These are phyloP conservation scores for Glossophaga mutica DNA, from an alignment of 2,797 vertebrate genomes.

Conservation along the genomic window DNA sequence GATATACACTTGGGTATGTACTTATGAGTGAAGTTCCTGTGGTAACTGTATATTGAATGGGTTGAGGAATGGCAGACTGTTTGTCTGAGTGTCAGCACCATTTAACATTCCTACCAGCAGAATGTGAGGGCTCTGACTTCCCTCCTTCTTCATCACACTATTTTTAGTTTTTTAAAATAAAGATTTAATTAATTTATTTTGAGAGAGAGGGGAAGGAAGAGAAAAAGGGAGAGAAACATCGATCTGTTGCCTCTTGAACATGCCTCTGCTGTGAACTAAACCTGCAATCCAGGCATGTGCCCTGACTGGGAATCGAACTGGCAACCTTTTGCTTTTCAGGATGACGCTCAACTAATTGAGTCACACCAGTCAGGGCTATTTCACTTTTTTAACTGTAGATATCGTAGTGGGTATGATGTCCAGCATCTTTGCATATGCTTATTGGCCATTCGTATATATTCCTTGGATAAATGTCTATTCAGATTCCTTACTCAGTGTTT, in stretches of 20 bases:
- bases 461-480: background rate
- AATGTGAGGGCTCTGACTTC: background rate
- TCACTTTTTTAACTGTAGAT: background rate
- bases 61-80: background rate
- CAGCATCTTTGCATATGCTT: background rate
- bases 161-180: background rate
- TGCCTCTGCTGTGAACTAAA: background rate
- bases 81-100: background rate
- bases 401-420: background rate
- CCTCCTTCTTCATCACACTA: background rate
- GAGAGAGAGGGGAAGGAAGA: background rate
- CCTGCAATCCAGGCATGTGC: too few species aligned
- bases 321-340: too few species aligned
- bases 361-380: too few species aligned
- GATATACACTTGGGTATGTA: background rate
- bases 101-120: background rate
- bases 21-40: background rate
- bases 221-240: background rate
- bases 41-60: background rate
- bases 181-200: background rate
- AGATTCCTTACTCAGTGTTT: background rate
- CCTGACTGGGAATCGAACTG: too few species aligned
- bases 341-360: too few species aligned
- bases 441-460: too few species aligned
- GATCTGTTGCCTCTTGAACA: background rate